These are phyloP conservation scores for Drosophila kanapiae DNA, from an alignment of 1,140 invertebrate species.

Conservation along the genomic window DNA sequence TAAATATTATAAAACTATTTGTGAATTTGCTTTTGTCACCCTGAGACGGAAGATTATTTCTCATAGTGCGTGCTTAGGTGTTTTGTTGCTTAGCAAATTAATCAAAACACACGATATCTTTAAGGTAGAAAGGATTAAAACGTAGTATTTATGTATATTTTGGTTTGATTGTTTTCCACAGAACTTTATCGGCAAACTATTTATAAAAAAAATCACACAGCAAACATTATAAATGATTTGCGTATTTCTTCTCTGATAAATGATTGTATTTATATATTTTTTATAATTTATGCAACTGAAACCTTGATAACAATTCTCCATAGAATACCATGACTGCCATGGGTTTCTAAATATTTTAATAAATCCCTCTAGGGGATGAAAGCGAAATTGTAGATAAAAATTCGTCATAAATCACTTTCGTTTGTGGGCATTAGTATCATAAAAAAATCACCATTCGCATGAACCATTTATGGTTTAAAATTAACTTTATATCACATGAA, in stretches of 20 bases:
- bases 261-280: neutral
- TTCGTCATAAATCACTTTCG: neutral
- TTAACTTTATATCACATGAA: neutral
- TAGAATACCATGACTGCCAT: no score
- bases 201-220: neutral
- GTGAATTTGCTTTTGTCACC: slow-evolving; percentile 50
- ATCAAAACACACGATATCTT: slow-evolving; percentile 3
- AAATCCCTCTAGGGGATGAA: neutral
- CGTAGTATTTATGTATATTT: neutral
- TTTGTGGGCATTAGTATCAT: neutral
- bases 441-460: neutral
- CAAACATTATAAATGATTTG: neutral
- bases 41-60: slow-evolving; percentile 8
- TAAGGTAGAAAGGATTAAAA: neutral
- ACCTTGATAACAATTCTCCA: neutral
- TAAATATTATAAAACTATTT: slow-evolving; percentile 42
- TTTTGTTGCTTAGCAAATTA: neutral
- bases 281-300: neutral
- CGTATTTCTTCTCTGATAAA: neutral
- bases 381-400: neutral
- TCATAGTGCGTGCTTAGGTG: neutral
- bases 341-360: neutral
- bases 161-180: neutral
- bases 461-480: neutral
- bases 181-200: neutral